Conservation (phyloP, 2,888 invertebrate genomes). For the Rhagium mordax region DNA sequence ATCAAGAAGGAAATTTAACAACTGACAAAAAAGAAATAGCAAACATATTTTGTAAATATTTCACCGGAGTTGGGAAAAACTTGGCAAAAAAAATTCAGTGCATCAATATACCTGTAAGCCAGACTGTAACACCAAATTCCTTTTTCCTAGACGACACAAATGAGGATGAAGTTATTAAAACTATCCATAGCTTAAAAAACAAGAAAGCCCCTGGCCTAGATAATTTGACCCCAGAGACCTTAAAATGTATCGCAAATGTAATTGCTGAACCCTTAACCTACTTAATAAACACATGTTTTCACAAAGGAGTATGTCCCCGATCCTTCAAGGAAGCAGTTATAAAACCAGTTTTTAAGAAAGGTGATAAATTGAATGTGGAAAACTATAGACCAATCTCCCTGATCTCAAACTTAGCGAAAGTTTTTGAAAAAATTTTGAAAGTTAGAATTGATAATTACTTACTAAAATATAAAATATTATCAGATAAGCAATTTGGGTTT, state of each 20-base stretch:
- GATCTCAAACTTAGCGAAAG: neutral
- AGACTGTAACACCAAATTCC: too few species aligned
- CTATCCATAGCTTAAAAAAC: neutral
- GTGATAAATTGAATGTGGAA: neutral
- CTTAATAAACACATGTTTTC: slow-evolving; percentile 5
- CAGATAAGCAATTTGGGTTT: neutral
- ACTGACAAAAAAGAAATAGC: too few species aligned
- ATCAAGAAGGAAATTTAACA: too few species aligned
- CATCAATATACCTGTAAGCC: too few species aligned
- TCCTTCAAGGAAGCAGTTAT: slow-evolving; percentile 14
- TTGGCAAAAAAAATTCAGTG: too few species aligned
- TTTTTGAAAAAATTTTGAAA: slow-evolving; percentile 6
- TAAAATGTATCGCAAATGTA: slow-evolving; percentile 2
- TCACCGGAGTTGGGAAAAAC: too few species aligned
- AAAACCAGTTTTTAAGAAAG: neutral
- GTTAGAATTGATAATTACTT: neutral
- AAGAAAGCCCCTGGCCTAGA: slow-evolving; percentile 12
- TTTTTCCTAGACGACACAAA: too few species aligned
- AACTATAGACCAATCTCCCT: slow-evolving; percentile 23
- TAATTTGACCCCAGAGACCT: neutral
- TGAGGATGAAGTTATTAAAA: slow-evolving; percentile 2
- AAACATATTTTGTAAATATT: too few species aligned
- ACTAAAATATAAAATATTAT: slow-evolving; percentile 8
- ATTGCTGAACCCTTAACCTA: neutral
- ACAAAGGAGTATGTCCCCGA: neutral